phyloP scores from a whole-genome alignment of 1,140 invertebrate species.

The Aphaenogaster floridana region DNA sequence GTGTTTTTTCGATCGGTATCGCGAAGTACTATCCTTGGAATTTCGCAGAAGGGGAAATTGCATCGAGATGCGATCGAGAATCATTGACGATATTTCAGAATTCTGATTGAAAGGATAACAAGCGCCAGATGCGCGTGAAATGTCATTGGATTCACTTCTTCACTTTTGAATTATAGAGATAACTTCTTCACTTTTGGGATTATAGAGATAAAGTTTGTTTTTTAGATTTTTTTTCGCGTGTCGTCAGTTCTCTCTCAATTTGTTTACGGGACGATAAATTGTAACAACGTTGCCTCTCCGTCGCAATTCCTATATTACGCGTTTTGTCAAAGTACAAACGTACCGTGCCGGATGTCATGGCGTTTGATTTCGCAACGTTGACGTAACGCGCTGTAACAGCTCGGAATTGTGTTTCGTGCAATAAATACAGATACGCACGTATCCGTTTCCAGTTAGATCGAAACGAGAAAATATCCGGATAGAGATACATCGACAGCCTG shows the following conservation, averaged over 20 bases:
- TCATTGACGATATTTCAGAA: neutral
- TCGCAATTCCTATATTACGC: neutral
- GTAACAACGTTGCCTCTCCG: neutral
- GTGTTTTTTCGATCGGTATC: constrained; percentile 15
- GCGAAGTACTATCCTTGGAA: neutral
- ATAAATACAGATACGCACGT: constrained; percentile 3
- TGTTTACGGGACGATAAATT: constrained; percentile 23
- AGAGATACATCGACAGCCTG: neutral
- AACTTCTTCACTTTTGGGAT: neutral
- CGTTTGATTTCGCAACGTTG: constrained; percentile 29
- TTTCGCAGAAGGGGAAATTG: neutral
- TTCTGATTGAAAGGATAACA: neutral
- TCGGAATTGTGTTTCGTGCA: neutral
- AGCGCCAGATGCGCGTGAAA: neutral
- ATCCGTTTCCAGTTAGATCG: neutral
- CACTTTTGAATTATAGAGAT: neutral
- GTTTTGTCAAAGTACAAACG: constrained; percentile 13
- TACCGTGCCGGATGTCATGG: neutral
- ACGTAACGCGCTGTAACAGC: constrained; percentile 19
- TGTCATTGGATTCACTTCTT: neutral
- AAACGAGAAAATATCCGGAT: neutral
- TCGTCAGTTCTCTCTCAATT: constrained; percentile 11
- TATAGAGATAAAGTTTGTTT: neutral
- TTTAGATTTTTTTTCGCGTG: neutral
- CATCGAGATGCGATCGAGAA: neutral